Conservation (phyloP, 2,113 vertebrate species). For the Hucho hucho region DNA sequence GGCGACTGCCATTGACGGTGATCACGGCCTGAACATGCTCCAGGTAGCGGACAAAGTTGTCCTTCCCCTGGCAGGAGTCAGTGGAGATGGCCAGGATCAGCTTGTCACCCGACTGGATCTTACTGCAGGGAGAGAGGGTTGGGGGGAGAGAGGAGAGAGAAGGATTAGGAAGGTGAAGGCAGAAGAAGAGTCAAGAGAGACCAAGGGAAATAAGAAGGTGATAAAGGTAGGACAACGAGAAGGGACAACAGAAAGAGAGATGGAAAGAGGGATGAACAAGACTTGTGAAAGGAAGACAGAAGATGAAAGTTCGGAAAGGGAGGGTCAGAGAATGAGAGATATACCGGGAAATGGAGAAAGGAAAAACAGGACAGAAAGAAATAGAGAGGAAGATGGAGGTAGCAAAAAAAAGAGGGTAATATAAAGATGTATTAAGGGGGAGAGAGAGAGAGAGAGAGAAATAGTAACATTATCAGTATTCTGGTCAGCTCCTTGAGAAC, state of each 20-base stretch:
- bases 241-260: background rate
- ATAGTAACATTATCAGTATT: background rate
- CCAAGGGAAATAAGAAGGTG: background rate
- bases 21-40: constrained; percentile 96
- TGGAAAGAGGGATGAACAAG: background rate
- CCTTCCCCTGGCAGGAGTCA: constrained; percentile 90
- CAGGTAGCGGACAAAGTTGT: constrained; percentile 97
- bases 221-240: background rate
- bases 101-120: constrained; percentile 86
- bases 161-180: background rate
- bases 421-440: too few species aligned
- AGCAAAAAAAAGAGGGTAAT: background rate
- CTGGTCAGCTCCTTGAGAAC: too few species aligned
- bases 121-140: constrained; percentile 69
- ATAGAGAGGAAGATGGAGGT: background rate
- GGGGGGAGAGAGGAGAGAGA: background rate
- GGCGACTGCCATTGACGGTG: constrained; percentile 89
- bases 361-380: background rate
- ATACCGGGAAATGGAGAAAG: background rate
- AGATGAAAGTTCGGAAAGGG: background rate
- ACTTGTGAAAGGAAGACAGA: background rate
- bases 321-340: background rate
- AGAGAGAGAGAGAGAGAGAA: background rate
- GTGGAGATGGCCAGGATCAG: constrained; percentile 85
- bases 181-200: too few species aligned